Evolutionary conservation across 2,113 vertebrate species (phyloP).

Genomic region (Marmota flaviventris): DNA sequence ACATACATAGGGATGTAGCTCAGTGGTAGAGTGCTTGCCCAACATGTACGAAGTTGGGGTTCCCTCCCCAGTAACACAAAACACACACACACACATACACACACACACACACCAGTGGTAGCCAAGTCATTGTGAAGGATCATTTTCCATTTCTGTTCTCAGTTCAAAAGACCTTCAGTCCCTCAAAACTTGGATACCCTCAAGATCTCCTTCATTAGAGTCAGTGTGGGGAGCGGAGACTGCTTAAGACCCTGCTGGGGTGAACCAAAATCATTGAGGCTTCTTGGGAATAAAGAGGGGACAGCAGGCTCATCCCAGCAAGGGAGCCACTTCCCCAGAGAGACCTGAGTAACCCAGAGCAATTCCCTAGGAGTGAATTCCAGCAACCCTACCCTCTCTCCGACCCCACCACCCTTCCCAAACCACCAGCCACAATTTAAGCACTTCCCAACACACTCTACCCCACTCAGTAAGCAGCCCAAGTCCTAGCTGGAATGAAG

Average conservation of each 20-base stretch:
- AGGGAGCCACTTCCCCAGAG: background rate
- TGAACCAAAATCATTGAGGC: too few species aligned
- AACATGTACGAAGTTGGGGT: too few species aligned
- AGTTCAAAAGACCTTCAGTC: background rate
- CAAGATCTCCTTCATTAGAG: background rate
- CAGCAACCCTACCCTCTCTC: background rate
- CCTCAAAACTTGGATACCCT: background rate
- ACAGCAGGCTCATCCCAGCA: background rate
- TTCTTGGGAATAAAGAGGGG: background rate
- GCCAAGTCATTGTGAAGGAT: background rate
- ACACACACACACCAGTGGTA: background rate
- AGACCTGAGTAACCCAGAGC: background rate
- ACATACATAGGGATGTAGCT: too few species aligned
- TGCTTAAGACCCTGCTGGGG: background rate
- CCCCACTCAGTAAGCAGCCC: background rate
- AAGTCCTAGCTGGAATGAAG: background rate
- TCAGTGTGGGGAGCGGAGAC: background rate
- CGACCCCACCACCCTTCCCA: background rate
- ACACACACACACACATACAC: background rate
- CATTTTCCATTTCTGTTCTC: background rate
- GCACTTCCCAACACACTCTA: rapidly evolving
- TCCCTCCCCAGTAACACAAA: too few species aligned
- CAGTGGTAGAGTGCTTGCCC: too few species aligned
- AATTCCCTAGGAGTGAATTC: background rate
- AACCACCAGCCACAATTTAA: background rate